Evolutionary conservation across 2,113 vertebrate genomes (phyloP), one percentile per base, ranked within the genome.

Genomic region (Cryptotis parvus): DNA sequence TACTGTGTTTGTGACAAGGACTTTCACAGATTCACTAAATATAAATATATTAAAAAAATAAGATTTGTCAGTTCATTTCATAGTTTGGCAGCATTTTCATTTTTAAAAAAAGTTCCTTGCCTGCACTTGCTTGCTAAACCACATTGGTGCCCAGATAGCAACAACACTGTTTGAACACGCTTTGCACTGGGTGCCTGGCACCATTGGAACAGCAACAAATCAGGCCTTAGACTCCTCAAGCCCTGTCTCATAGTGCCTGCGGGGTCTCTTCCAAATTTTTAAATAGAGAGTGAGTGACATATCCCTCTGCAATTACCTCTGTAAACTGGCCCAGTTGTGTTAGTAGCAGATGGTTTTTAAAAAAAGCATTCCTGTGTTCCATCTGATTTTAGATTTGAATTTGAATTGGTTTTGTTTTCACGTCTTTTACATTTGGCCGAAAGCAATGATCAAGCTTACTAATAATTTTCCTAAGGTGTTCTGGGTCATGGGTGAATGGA

Each of bases 61-160:
- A 49, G 87, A 70, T 33, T 79, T 85, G 87, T 66, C 72, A 45
- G 79, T 52, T 79, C 87, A 74, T 86, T 88, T 92, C 39, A 61
- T 68, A 35, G 49, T 84, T 93, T 95, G 94, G 88, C 92, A 94
- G 65, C 33, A 63, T 10, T 58, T 58, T 41, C 45, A 14, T 79
- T 81, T 93, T 97, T 29, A 10, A 66, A 90, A 87, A 92, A 89
- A 91, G 26, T 52, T 55, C 89, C 58, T 76, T 96, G 95, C 76
- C 94, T 69, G n/a, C 79, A 94, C 95, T 96, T 96, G 95, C 80
- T 93, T 14, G 75, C 74, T 83, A 89, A 90, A 92, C 43, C 55
- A 55, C 76, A 58, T 0, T 88, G 90, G 92, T 88, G 90, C 45
- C 43, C 68, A 68, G 73, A n/a, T 82, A 86, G 70, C 20, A 90